These are phyloP conservation scores for Pseudomyrmex concolor DNA, from an alignment of 1,140 invertebrate species.

Conservation along the genomic window DNA sequence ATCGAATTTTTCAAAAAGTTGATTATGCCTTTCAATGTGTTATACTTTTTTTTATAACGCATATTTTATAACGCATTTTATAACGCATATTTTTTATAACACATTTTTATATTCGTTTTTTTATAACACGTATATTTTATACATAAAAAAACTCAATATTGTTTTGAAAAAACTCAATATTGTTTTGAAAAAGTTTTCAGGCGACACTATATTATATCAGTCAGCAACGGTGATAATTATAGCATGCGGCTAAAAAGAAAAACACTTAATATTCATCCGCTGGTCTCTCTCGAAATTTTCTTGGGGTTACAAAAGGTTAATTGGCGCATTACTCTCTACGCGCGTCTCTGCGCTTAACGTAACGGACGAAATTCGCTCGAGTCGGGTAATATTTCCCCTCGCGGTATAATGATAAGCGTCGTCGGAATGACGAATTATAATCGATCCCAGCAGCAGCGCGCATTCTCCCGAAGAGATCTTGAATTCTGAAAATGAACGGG, in stretches of 20 bases:
- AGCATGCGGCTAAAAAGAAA: not conserved
- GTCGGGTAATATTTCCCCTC: conserved; percentile 31
- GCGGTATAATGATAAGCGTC: conserved; percentile 62
- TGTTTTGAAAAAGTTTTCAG: not conserved
- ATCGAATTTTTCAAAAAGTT: conserved; percentile 20
- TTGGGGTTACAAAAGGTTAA: conserved; percentile 31
- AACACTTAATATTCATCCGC: conserved; percentile 29
- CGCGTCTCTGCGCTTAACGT: conserved; percentile 32
- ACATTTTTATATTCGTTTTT: too few relatives aligned
- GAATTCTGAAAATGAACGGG: conserved; percentile 33
- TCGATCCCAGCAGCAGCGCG: conserved; percentile 19
- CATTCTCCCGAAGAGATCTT: conserved; percentile 28
- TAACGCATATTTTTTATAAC: too few relatives aligned
- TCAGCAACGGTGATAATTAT: conserved; percentile 4
- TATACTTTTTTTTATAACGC: conserved; percentile 1
- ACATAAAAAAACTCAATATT: too few relatives aligned
- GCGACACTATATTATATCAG: not conserved
- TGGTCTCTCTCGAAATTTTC: conserved; percentile 29
- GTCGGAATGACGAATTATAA: conserved; percentile 61
- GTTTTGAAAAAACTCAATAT: too few relatives aligned
- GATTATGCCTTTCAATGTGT: not conserved
- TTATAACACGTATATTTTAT: too few relatives aligned
- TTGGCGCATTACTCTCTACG: conserved; percentile 51
- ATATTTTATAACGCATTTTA: too few relatives aligned
- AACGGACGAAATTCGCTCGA: conserved; percentile 44